A percentile compares a stretch with the other conserved stretches of the same genome.
Conservation (phyloP, 2,797 vertebrate genomes). For the Sebastes matsubarae region DNA sequence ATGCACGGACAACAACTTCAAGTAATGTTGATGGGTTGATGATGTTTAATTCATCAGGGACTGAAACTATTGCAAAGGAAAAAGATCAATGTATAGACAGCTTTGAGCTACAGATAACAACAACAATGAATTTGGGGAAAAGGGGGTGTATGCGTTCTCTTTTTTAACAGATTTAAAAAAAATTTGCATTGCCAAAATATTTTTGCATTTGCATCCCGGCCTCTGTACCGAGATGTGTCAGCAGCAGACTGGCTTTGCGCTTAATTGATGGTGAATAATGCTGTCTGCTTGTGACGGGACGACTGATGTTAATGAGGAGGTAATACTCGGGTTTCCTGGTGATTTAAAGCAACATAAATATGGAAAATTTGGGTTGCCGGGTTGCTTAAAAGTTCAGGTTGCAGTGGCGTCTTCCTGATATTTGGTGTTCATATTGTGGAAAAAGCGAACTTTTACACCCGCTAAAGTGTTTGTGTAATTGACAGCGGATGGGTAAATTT, state of each 20-base stretch:
- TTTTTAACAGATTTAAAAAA: constrained; percentile 38
- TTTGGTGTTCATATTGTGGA: constrained; percentile 19
- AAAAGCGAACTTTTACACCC: constrained; percentile 46
- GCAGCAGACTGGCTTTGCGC: constrained; percentile 38
- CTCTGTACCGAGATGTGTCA: constrained; percentile 56
- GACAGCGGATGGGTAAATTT: constrained; percentile 59
- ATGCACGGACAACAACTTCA: constrained; percentile 50
- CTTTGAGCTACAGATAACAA: constrained; percentile 54
- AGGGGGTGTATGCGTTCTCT: not conserved
- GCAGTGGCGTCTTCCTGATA: constrained; percentile 30
- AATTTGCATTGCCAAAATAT: constrained; percentile 65
- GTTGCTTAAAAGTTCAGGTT: constrained; percentile 53
- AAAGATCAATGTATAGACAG: constrained; percentile 64
- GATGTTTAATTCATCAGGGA: constrained; percentile 70
- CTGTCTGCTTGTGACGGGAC: constrained; percentile 66
- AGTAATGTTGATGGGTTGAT: constrained; percentile 26
- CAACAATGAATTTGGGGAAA: constrained; percentile 24
- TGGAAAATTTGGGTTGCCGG: constrained; percentile 54
- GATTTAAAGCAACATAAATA: constrained; percentile 62
- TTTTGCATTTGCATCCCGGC: constrained; percentile 44
- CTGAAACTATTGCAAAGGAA: constrained; percentile 18
- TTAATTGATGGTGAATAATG: constrained; percentile 74
- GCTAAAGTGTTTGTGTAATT: constrained; percentile 64
- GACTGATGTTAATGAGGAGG: constrained; percentile 71
- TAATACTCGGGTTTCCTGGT: constrained; percentile 59